These are phyloP conservation scores for Aphrophora alni DNA, from an alignment of 2,888 invertebrate genomes.

Conservation along the genomic window DNA sequence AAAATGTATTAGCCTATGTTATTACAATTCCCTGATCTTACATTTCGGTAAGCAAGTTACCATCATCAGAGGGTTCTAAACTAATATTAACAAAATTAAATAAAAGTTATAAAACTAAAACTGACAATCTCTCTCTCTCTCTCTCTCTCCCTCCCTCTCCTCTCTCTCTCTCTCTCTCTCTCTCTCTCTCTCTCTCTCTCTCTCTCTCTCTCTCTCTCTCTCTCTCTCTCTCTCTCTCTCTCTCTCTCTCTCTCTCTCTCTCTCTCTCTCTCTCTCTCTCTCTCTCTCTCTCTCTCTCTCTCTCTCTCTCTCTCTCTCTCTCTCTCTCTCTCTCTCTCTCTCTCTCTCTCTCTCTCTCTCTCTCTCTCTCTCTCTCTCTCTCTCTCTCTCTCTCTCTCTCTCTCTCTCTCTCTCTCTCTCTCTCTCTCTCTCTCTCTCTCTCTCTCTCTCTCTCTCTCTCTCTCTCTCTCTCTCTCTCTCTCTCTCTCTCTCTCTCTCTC, in stretches of 20 bases:
- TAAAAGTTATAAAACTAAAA: no score
- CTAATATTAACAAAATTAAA: no score
- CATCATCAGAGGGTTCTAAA: no score
- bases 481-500: conserved; percentile 11
- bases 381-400: neutral
- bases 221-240: conserved; percentile 13
- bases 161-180: conserved; percentile 6
- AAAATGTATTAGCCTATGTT: no score
- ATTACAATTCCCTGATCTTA: no score
- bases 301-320: conserved; percentile 13
- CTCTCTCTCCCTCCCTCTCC: no score
- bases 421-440: conserved; percentile 13
- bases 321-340: conserved; percentile 13
- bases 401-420: conserved; percentile 13
- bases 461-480: neutral
- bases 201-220: conserved; percentile 13
- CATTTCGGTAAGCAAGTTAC: no score
- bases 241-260: conserved; percentile 13
- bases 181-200: conserved; percentile 13
- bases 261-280: conserved; percentile 13
- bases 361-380: neutral
- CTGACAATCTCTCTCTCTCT: no score
- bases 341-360: conserved; percentile 13
- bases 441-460: conserved; percentile 13
- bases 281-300: conserved; percentile 13